Evolutionary conservation across 1,140 invertebrate genomes (phyloP).

Genomic region (Branchinecta lynchi): DNA sequence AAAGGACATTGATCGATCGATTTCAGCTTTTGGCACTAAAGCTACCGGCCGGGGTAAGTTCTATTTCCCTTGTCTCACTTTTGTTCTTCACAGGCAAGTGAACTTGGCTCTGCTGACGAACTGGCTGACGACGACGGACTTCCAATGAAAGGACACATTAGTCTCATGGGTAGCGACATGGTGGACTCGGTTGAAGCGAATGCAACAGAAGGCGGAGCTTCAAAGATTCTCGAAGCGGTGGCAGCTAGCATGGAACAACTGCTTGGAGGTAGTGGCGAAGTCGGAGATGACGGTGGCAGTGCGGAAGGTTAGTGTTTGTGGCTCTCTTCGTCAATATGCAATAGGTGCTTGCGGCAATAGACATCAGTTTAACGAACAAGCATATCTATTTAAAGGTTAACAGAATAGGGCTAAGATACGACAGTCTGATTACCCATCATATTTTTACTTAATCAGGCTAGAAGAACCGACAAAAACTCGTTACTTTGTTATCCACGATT

Average conservation of each 20-base stretch:
- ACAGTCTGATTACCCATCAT: too few species aligned
- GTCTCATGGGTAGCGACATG: slow-evolving; percentile 19
- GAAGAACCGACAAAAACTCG: too few species aligned
- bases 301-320: not conserved
- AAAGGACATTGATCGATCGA: too few species aligned
- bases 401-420: too few species aligned
- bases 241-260: not conserved
- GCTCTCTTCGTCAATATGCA: slow-evolving; percentile 22
- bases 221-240: not conserved
- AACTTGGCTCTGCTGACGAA: not conserved
- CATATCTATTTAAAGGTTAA: too few species aligned
- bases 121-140: not conserved
- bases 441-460: too few species aligned
- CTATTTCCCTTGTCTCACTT: too few species aligned
- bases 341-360: slow-evolving; percentile 36
- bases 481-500: too few species aligned
- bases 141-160: not conserved
- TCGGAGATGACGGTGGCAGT: not conserved
- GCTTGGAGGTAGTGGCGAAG: not conserved
- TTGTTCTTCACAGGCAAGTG: not conserved
- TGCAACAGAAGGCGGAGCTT: slow-evolving; percentile 20
- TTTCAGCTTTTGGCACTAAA: too few species aligned
- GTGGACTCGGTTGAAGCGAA: slow-evolving; percentile 22
- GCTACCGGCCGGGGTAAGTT: too few species aligned
- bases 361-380: slow-evolving; percentile 28